Conservation (phyloP, 2,113 vertebrate species). For the Ahaetulla prasina region DNA sequence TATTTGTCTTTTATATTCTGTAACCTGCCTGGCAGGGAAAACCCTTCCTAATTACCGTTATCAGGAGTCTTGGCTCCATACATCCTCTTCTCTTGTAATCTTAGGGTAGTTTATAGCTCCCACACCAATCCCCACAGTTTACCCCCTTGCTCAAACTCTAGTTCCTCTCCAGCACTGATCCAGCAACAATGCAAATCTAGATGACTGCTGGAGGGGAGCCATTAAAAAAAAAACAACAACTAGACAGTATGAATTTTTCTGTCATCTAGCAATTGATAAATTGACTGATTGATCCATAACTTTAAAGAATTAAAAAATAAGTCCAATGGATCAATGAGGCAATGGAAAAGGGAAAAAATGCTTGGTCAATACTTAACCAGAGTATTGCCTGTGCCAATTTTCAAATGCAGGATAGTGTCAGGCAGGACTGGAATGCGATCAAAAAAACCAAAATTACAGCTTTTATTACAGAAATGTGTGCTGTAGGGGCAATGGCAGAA, state of each 20-base stretch:
- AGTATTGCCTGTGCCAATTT: neutral
- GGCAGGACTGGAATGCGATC: neutral
- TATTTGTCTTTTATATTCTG: neutral
- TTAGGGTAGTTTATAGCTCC: neutral
- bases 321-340: neutral
- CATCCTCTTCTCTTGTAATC: neutral
- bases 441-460: neutral
- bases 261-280: neutral
- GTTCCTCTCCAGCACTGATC: neutral
- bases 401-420: neutral
- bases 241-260: neutral
- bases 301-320: neutral
- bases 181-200: neutral
- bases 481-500: neutral
- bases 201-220: neutral
- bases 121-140: neutral
- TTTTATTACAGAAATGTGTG: neutral
- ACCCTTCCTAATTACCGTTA: neutral
- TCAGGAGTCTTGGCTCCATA: neutral
- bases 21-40: neutral
- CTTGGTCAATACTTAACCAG: neutral
- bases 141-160: neutral
- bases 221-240: neutral
- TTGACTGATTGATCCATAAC: neutral
- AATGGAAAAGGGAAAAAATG: neutral